A percentile compares a stretch with the other conserved stretches of the same genome.
phyloP scores from a whole-genome alignment of 2,113 vertebrate genomes.

The Ornithorhynchus anatinus region DNA sequence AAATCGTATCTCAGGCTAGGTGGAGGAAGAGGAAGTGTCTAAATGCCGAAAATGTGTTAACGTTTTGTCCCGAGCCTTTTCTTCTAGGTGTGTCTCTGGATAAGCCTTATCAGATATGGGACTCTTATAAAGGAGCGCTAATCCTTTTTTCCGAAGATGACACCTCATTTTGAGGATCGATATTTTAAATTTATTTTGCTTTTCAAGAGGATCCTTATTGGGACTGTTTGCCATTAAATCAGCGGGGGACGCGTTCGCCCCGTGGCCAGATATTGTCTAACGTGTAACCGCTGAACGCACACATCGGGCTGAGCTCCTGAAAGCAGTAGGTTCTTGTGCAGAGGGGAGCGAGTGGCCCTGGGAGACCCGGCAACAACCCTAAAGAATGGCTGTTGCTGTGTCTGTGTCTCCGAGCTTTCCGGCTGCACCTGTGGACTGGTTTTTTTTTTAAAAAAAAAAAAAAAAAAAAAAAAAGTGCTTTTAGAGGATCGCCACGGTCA shows the following conservation, averaged over 20 bases:
- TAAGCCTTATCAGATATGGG: slow-evolving; percentile 88
- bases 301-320: slow-evolving; percentile 85
- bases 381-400: slow-evolving; percentile 86
- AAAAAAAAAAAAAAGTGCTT: slow-evolving; percentile 78
- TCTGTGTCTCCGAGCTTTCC: slow-evolving; percentile 81
- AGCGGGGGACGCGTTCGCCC: slow-evolving; percentile 83
- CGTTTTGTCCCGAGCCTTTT: slow-evolving; percentile 93
- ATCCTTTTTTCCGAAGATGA: slow-evolving; percentile 91
- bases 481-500: slow-evolving; percentile 88
- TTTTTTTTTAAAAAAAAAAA: too few relatives aligned
- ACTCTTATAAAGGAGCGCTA: slow-evolving; percentile 90
- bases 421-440: slow-evolving; percentile 88
- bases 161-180: slow-evolving; percentile 87
- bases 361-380: slow-evolving; percentile 89
- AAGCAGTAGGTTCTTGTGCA: slow-evolving; percentile 85
- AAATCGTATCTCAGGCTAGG: slow-evolving; percentile 68
- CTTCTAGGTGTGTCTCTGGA: slow-evolving; percentile 92
- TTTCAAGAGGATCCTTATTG: slow-evolving; percentile 90
- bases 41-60: slow-evolving; percentile 84
- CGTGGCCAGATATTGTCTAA: slow-evolving; percentile 83
- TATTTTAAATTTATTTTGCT: slow-evolving; percentile 84
- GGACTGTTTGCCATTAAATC: slow-evolving; percentile 85
- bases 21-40: slow-evolving; percentile 73
- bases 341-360: slow-evolving; percentile 82
- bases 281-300: slow-evolving; percentile 80